phyloP scores from a whole-genome alignment of 2,797 vertebrate genomes.

The Yasuhikotakia modesta region DNA sequence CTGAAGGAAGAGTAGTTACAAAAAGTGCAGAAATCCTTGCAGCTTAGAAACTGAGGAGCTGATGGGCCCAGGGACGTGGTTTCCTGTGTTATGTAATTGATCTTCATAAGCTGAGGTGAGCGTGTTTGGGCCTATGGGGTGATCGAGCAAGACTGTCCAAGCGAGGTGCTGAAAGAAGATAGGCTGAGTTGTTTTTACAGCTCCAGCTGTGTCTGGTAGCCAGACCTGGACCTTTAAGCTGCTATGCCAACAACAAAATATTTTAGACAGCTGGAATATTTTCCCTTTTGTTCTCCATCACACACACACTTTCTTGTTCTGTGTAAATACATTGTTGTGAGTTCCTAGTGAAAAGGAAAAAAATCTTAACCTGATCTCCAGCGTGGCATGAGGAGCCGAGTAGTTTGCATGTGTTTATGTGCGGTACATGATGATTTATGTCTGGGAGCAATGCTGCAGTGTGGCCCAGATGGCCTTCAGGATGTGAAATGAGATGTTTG shows the following conservation, averaged over 20 bases:
- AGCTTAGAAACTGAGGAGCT: slow-evolving; percentile 12
- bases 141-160: slow-evolving; percentile 6
- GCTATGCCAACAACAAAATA: slow-evolving; percentile 30
- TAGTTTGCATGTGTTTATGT: slow-evolving; percentile 4
- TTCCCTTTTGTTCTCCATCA: slow-evolving; percentile 22
- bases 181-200: slow-evolving; percentile 28
- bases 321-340: neutral
- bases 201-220: slow-evolving; percentile 19
- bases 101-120: slow-evolving; percentile 18
- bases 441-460: slow-evolving; percentile 16
- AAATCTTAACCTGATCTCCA: slow-evolving; percentile 38
- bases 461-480: slow-evolving; percentile 25
- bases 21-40: slow-evolving; percentile 8
- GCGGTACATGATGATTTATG: slow-evolving; percentile 31
- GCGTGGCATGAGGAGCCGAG: slow-evolving; percentile 14
- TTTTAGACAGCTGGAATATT: slow-evolving; percentile 47
- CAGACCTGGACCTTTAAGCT: slow-evolving; percentile 23
- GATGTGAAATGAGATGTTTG: neutral
- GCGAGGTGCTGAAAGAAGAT: slow-evolving; percentile 12
- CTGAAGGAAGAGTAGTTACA: slow-evolving; percentile 16
- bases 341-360: neutral
- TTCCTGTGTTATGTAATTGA: slow-evolving; percentile 27
- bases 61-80: slow-evolving; percentile 8
- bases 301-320: neutral
- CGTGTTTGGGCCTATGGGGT: neutral